These are phyloP conservation scores for Euleptes europaea DNA, from an alignment of 2,113 vertebrate genomes.

Conservation along the genomic window DNA sequence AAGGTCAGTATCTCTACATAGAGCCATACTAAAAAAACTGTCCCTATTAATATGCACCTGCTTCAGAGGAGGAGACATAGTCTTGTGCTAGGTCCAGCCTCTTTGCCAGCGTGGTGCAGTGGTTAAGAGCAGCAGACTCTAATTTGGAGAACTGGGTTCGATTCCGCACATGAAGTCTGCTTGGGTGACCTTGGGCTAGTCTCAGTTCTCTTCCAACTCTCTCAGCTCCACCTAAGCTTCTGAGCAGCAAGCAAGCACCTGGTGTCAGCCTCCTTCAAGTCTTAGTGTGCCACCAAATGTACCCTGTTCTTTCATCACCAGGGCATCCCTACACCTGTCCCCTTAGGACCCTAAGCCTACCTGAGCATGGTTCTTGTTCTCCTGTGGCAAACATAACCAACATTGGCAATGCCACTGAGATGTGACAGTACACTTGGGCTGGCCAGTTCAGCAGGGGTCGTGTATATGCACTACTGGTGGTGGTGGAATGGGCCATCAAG, in stretches of 20 bases:
- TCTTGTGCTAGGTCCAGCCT: too few species aligned
- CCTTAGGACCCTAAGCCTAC: background rate
- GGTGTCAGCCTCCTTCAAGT: too few species aligned
- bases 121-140: too few species aligned
- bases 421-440: background rate
- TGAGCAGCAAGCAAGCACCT: background rate
- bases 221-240: background rate
- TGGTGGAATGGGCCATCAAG: too few species aligned
- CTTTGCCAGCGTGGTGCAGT: too few species aligned
- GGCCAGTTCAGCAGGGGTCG: background rate
- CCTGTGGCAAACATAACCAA: background rate
- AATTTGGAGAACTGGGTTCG: too few species aligned
- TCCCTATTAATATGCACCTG: conserved; percentile 21
- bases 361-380: background rate
- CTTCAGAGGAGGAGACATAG: conserved; percentile 14
- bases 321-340: background rate
- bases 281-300: background rate
- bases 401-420: background rate
- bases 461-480: too few species aligned
- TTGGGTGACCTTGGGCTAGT: too few species aligned
- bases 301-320: background rate
- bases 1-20: conserved; percentile 33
- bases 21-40: conserved; percentile 26
- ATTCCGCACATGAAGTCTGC: too few species aligned
- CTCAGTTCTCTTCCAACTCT: background rate